phyloP scores from a whole-genome alignment of 2,797 vertebrate species.

The Phalloptychus januarius region DNA sequence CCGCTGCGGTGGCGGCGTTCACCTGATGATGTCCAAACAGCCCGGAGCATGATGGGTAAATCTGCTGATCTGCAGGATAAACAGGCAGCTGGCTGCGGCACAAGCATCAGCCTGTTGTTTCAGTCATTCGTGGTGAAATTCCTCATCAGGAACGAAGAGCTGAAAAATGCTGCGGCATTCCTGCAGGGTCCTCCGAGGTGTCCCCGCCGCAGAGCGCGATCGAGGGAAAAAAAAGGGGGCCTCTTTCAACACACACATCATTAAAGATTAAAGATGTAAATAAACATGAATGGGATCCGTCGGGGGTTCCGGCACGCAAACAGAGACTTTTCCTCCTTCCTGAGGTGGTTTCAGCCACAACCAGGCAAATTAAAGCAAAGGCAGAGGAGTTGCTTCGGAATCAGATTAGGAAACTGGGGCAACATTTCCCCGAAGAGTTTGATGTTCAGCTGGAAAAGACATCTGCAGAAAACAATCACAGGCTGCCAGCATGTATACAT shows the following conservation, averaged over 20 bases:
- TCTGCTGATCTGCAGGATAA: slow-evolving; percentile 6
- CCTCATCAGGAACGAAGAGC: slow-evolving; percentile 3
- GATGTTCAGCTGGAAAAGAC: slow-evolving; percentile 24
- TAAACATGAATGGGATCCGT: slow-evolving; percentile 20
- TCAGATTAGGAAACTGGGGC: slow-evolving; percentile 56
- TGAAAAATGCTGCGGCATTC: background rate
- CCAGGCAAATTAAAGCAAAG: slow-evolving; percentile 82
- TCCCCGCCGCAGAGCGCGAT: background rate
- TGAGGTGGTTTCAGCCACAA: slow-evolving; percentile 69
- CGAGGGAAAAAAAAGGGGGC: background rate
- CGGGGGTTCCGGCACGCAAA: slow-evolving; percentile 7
- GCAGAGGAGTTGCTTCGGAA: slow-evolving; percentile 39
- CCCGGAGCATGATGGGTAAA: slow-evolving; percentile 38
- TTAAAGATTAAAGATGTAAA: slow-evolving; percentile 18
- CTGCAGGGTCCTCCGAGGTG: slow-evolving; percentile 2
- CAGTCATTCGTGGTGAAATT: background rate
- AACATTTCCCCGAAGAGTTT: slow-evolving; percentile 39
- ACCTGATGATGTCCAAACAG: slow-evolving; percentile 64
- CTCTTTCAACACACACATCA: slow-evolving; percentile 11
- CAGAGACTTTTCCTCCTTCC: slow-evolving; percentile 64
- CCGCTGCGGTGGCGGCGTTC: slow-evolving; percentile 24
- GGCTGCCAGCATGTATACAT: background rate
- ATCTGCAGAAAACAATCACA: slow-evolving; percentile 19
- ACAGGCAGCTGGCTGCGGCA: background rate
- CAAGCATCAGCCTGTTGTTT: background rate